These are phyloP conservation scores for Phainopepla nitens DNA, from an alignment of 2,113 vertebrate species.

Conservation along the genomic window DNA sequence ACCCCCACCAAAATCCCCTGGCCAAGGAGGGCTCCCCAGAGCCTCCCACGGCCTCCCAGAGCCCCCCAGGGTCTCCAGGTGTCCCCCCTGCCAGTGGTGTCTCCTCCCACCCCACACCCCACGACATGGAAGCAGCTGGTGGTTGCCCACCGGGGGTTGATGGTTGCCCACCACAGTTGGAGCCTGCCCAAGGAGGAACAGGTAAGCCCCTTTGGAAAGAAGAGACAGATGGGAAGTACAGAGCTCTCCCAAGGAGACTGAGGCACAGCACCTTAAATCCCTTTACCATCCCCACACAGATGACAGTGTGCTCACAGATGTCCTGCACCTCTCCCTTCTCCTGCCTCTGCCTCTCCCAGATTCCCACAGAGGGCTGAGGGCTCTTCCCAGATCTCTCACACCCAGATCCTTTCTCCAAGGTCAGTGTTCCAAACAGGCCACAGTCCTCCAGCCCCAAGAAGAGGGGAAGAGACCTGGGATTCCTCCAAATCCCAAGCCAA, in stretches of 20 bases:
- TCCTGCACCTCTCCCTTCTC: neutral
- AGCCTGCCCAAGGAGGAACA: neutral
- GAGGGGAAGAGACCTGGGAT: neutral
- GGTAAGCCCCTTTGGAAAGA: neutral
- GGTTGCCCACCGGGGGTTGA: neutral
- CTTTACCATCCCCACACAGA: neutral
- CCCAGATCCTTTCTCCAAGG: neutral
- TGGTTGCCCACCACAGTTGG: neutral
- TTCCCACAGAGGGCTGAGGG: neutral
- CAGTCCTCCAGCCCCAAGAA: neutral
- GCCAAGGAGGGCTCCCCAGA: neutral
- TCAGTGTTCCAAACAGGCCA: neutral
- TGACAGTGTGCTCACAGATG: fast-evolving
- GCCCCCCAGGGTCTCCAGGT: neutral
- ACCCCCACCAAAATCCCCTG: neutral
- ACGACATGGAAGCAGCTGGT: neutral
- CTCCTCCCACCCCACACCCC: neutral
- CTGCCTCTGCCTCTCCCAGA: neutral
- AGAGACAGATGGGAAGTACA: neutral
- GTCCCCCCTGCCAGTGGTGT: neutral
- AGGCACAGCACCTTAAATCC: fast-evolving
- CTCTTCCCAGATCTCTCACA: neutral
- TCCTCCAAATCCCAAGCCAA: neutral
- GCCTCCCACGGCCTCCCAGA: neutral
- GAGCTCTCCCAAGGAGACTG: neutral